Base-by-base conservation (phyloP, 2,113 vertebrate species). In the Podocnemis expansa region DNA sequence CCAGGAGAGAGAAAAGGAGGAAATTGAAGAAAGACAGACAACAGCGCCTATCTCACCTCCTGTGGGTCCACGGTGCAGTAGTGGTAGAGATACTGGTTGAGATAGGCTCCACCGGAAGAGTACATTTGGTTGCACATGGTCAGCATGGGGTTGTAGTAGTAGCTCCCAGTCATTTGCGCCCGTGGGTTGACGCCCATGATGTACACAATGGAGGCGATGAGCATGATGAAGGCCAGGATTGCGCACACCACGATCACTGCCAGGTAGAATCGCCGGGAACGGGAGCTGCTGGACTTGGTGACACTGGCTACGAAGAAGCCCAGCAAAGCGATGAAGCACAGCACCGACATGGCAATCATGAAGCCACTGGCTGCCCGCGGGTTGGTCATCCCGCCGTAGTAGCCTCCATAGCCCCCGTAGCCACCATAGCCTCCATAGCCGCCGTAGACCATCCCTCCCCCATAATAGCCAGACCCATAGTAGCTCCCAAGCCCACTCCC, bases 21-120 rank as follows among this genome's bases (percentile, higher is more conserved):
- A 8, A 41, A 41, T 11, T 2, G 41, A 29, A 7, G 24, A 24
- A 43, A 27, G 43, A 43, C 27, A 1, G 41, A 21, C 8, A 45
- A 41, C 73, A 3, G 34, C 5, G n/a, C 10, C 5, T 52, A 51
- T 87, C 96, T 83, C 92, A 98, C 99, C 98, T 99, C 99, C 89
- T 99, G 98, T 0, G 99, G 98, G 93, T 99, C 99, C 97, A 99
- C 99, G 47, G 97, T 98, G 96, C 99, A 99, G 98, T 99, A 99
- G 94, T 99, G 99, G 91, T 98, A 97, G 80, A 99, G 97, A 95
- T 99, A 99, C 89, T 99, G 98, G 96, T 98, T 98, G 38, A 95
- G 1, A 97, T 96, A 67, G 97, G 10, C 96, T 96, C 1, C 95
- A 94, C 80, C 95, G 95, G n/a, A 85, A 96, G 1, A 90, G 70